Evolutionary conservation across 2,113 vertebrate species (phyloP).

Genomic region (Callocephalon fimbriatum): DNA sequence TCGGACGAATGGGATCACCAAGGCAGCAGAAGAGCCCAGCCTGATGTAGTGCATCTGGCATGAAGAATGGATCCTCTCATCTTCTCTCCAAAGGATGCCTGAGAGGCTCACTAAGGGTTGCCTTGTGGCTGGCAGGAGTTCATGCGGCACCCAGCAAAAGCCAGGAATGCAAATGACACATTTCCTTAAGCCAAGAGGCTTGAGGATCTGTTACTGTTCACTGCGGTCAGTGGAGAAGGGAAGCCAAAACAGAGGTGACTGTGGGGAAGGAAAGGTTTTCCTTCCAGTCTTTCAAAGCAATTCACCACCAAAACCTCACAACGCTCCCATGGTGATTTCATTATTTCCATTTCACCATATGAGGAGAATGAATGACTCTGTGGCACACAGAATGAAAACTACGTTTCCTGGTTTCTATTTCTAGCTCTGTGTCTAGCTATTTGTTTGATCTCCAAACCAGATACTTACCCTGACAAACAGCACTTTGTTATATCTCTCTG

Average conservation of each 20-base stretch:
- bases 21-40: not conserved
- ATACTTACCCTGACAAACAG: not conserved
- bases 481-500: not conserved
- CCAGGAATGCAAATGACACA: not conserved
- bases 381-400: not conserved
- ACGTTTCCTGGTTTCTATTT: conserved; percentile 10
- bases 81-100: not conserved
- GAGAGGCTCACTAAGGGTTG: not conserved
- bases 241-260: rapidly evolving
- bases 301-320: not conserved
- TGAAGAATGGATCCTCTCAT: not conserved
- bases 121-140: not conserved
- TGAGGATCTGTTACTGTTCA: not conserved
- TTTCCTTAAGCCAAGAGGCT: not conserved
- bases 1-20: not conserved
- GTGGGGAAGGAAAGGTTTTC: not conserved
- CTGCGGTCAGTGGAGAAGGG: not conserved
- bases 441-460: conserved; percentile 2
- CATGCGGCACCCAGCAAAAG: not conserved
- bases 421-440: not conserved
- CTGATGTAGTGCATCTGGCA: too few species aligned
- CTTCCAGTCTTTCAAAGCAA: not conserved
- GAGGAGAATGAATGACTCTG: not conserved
- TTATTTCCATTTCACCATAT: not conserved
- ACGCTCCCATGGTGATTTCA: not conserved